Evolutionary conservation across 2,888 invertebrate species (phyloP), one percentile per base, ranked within the genome.

Genomic region (Lathronympha strigana): DNA sequence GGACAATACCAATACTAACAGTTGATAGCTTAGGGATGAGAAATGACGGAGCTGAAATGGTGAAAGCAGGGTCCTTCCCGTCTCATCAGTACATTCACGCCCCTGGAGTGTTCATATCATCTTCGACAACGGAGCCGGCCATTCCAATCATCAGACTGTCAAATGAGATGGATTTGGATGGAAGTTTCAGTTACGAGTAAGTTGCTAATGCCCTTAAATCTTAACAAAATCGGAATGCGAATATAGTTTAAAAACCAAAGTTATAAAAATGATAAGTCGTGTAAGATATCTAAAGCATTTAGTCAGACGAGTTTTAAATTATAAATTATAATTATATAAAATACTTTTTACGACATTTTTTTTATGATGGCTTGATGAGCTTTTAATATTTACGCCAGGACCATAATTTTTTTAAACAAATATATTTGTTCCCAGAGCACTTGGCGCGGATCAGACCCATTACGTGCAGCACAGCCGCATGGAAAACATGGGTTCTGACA

Each of bases 81-180:
- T 79, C 73, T 43, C 62, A 81, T 53, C 86, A 85, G 58, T 89
- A 82, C 60, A 63, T 87, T 51, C 82, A 85, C 47, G 77, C 82
- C 33, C 86, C 88, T 28, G 81, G 81, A 60, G 74, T 81, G 36
- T 84, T 81, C 64, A 75, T 86, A 67, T 86, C 64, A 6, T 64
- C 86, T 45, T 86, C 92, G 17, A 89, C 92, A 28, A 90, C 92
- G 3, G 90, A 92, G 76, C 90, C 92, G 4, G 86, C 90, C 4
- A 86, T 93, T 72, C 93, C 93, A 15, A 93, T 93, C 69, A 77
- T 93, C 62, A 87, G 92, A 55, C 80, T 92, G 63, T 91, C 92
- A 31, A 93, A 90, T 71, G 93, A 93, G 82, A 93, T 93, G 88
- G 93, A 92, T 77, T 84, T 92, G 67, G 93, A 93, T 77, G 93